Percentiles rank a stretch among this genome's conserved stretches.
Conservation (phyloP, 1,140 invertebrate genomes). For the Drosophila nebulosa region DNA sequence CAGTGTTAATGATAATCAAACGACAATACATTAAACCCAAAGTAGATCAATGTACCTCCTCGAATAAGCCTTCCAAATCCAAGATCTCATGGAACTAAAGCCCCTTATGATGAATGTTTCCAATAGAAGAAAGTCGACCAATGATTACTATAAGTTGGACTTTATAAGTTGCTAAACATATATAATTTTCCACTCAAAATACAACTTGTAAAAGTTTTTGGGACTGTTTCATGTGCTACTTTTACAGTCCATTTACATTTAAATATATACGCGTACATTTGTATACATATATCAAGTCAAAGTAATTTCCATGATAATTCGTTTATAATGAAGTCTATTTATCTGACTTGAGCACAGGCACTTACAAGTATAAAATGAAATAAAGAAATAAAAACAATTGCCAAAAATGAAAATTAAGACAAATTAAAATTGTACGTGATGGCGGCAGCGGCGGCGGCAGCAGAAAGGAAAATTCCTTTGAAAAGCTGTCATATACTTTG, state of each 20-base stretch:
- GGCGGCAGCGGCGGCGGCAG: no score
- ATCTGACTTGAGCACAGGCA: slow-evolving; percentile 25
- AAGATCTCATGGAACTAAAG: no score
- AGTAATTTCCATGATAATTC: slow-evolving; percentile 39
- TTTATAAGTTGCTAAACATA: not conserved
- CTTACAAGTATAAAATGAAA: slow-evolving; percentile 26
- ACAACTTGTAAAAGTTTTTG: not conserved
- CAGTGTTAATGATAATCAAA: no score
- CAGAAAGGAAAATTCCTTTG: not conserved
- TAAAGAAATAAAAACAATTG: slow-evolving; percentile 32
- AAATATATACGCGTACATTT: slow-evolving; percentile 10
- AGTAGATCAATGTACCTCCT: no score
- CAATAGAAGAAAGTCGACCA: no score
- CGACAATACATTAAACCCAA: no score
- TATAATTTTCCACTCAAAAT: not conserved
- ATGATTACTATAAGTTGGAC: no score
- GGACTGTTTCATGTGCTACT: not conserved
- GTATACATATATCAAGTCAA: slow-evolving; percentile 2
- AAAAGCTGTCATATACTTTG: not conserved
- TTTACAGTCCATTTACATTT: slow-evolving; percentile 8
- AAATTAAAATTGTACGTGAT: slow-evolving; percentile 59
- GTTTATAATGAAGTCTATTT: slow-evolving; percentile 45
- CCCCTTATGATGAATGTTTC: no score
- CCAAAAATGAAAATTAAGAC: slow-evolving; percentile 44
- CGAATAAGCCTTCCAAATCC: no score